Evolutionary conservation across 2,797 vertebrate genomes (phyloP).

Genomic region (Eupleurogrammus muticus): DNA sequence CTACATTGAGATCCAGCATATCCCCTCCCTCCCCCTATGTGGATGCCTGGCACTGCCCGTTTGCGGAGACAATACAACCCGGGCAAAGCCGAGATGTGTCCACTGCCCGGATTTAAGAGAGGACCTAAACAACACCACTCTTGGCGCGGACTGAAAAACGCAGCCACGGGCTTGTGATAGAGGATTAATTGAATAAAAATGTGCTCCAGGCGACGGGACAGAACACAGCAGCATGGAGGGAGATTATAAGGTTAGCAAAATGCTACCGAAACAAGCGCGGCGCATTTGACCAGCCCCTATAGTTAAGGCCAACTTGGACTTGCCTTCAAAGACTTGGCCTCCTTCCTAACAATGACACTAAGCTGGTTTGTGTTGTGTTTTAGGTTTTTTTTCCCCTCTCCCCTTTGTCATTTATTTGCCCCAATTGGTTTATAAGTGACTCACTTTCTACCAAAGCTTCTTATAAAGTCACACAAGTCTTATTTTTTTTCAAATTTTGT

Average conservation of each 20-base stretch:
- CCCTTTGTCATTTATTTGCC: conserved; percentile 14
- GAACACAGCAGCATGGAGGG: conserved; percentile 51
- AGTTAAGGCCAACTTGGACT: conserved; percentile 64
- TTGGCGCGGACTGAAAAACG: conserved; percentile 56
- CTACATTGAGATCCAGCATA: conserved; percentile 30
- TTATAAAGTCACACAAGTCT: conserved; percentile 23
- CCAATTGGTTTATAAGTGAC: conserved; percentile 1
- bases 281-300: conserved; percentile 58
- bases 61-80: conserved; percentile 45
- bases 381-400: conserved; percentile 9
- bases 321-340: conserved; percentile 65
- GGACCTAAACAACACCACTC: conserved; percentile 53
- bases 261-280: conserved; percentile 49
- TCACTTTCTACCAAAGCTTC: conserved; percentile 32
- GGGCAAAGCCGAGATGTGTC: conserved; percentile 48
- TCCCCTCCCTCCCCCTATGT: conserved; percentile 38
- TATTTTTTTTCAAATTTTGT: not conserved
- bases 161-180: conserved; percentile 67
- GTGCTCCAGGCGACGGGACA: conserved; percentile 52
- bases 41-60: conserved; percentile 43
- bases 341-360: conserved; percentile 51
- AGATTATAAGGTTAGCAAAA: conserved; percentile 65
- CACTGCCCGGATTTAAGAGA: conserved; percentile 43
- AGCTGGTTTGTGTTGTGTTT: conserved; percentile 36
- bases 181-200: conserved; percentile 77